Evolutionary conservation across 2,113 vertebrate species (phyloP).

Genomic region (Stigmatopora argus): DNA sequence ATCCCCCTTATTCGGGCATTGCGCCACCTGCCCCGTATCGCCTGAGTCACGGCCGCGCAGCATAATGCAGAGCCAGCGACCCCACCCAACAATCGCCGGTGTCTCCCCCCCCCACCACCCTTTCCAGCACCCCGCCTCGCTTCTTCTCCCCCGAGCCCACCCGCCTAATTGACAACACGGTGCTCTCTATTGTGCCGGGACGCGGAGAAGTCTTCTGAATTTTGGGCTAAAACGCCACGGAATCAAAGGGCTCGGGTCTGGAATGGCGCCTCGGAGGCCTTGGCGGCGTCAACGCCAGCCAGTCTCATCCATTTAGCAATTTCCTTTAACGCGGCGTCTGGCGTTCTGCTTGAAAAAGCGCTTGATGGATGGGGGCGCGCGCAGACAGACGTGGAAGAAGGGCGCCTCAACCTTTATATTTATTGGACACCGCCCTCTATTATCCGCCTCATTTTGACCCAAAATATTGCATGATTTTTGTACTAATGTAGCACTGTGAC

Average conservation of each 20-base stretch:
- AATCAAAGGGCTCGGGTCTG: background rate
- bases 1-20: background rate
- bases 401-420: conserved; percentile 18
- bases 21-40: conserved; percentile 22
- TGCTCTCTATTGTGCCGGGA: background rate
- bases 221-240: background rate
- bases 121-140: background rate
- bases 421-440: background rate
- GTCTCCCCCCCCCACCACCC: background rate
- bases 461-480: background rate
- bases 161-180: background rate
- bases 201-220: background rate
- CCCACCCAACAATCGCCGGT: conserved; percentile 72
- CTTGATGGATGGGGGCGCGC: conserved; percentile 45
- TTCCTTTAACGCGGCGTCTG: background rate
- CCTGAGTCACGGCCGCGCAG: conserved; percentile 64
- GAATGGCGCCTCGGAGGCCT: background rate
- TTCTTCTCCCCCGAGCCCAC: background rate
- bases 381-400: conserved; percentile 50
- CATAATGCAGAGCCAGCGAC: conserved; percentile 76
- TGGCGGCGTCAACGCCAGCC: background rate
- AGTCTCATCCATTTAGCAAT: background rate
- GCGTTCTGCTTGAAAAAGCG: conserved; percentile 43
- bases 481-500: too few species aligned
- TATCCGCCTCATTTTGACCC: background rate